phyloP scores from a whole-genome alignment of 2,797 vertebrate species.

The Phyllotis vaccarum region DNA sequence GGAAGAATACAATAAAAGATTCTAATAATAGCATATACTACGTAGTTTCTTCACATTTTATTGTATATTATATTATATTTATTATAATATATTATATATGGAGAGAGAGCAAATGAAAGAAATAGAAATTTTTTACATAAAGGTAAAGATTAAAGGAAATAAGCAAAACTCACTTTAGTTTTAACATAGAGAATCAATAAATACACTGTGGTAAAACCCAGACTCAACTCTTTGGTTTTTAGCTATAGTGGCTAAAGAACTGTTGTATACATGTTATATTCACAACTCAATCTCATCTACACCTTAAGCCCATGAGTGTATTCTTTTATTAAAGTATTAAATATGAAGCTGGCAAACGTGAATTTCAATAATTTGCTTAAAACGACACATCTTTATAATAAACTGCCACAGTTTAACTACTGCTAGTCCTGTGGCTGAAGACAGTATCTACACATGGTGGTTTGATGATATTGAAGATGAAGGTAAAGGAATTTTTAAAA shows the following conservation, averaged over 20 bases:
- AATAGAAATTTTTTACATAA: not conserved
- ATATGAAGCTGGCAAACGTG: not conserved
- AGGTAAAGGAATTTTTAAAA: not conserved
- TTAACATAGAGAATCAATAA: not conserved
- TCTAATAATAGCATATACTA: not conserved
- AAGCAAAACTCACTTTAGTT: slow-evolving; percentile 19
- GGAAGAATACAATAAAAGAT: not conserved
- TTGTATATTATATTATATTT: not conserved
- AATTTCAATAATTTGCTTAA: not conserved
- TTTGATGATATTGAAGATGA: not conserved
- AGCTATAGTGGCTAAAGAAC: not conserved
- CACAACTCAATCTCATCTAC: not conserved
- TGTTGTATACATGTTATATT: not conserved
- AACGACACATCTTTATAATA: not conserved
- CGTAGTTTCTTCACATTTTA: not conserved
- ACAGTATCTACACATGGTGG: not conserved
- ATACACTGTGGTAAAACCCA: not conserved
- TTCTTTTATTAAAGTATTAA: not conserved
- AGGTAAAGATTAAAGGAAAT: not conserved
- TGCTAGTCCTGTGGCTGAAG: not conserved
- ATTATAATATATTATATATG: too few relatives aligned
- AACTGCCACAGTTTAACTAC: not conserved
- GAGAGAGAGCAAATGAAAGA: not conserved
- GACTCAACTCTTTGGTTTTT: not conserved
- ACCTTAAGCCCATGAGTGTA: not conserved